Percentiles rank a stretch among this genome's conserved stretches.
phyloP scores from a whole-genome alignment of 2,113 vertebrate genomes.

The Stegastes partitus region DNA sequence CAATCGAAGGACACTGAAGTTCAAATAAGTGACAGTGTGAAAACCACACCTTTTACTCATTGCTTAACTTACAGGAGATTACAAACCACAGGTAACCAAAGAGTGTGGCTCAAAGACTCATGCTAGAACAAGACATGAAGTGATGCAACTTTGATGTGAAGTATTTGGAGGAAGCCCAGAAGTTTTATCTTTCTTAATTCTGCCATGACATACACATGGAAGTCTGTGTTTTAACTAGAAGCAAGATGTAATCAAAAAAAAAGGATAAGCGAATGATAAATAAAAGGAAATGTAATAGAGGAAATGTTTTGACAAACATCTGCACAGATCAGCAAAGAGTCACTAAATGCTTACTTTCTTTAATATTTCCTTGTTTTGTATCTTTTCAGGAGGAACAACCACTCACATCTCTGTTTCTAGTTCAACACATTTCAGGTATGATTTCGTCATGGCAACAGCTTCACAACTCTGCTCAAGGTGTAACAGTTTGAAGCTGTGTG shows the following conservation, averaged over 20 bases:
- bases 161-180: not conserved
- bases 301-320: too few species aligned
- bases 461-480: not conserved
- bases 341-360: too few species aligned
- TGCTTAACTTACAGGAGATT: not conserved
- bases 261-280: too few species aligned
- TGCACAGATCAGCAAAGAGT: too few species aligned
- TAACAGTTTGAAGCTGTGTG: not conserved
- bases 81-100: conserved; percentile 13
- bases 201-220: not conserved
- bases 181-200: not conserved
- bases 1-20: not conserved
- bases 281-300: too few species aligned
- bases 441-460: not conserved
- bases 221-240: not conserved
- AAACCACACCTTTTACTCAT: conserved; percentile 12
- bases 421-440: too few species aligned
- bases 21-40: conserved; percentile 40
- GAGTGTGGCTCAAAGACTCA: not conserved
- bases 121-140: conserved; percentile 10
- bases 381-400: too few species aligned
- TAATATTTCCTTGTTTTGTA: too few species aligned
- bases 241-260: too few species aligned
- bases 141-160: not conserved
- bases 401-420: too few species aligned